Conservation (phyloP, 1,140 invertebrate genomes). For the Leptopilina clavipes region DNA sequence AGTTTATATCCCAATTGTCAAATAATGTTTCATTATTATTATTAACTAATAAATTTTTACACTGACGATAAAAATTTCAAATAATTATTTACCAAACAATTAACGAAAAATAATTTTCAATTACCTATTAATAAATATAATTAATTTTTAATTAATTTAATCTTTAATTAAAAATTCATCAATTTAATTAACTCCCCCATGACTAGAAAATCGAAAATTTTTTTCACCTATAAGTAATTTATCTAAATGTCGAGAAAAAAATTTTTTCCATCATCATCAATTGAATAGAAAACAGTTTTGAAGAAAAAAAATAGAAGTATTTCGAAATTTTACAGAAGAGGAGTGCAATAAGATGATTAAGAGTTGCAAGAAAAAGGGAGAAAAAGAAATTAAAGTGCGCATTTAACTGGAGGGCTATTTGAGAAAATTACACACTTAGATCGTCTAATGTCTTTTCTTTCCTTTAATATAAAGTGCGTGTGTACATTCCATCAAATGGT, state of each 20-base stretch:
- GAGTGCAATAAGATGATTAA: background rate
- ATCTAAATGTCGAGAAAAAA: background rate
- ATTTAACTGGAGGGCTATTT: constrained; percentile 22
- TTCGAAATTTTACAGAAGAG: background rate
- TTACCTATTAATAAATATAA: no score
- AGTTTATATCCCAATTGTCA: no score
- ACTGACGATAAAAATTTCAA: no score
- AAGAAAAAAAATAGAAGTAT: background rate
- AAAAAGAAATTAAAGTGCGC: constrained; percentile 20
- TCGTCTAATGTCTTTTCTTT: constrained; percentile 17
- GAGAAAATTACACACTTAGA: constrained; percentile 14
- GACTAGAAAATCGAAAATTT: no score
- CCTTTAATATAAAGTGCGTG: constrained; percentile 25
- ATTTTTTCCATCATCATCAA: background rate
- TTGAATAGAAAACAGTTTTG: background rate
- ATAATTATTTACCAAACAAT: no score
- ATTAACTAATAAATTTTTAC: no score
- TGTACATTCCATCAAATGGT: constrained; percentile 32
- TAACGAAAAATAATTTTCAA: no score
- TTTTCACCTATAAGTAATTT: background rate
- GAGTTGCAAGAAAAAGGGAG: background rate
- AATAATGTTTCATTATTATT: no score
- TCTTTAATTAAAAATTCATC: no score
- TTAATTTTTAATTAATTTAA: no score
- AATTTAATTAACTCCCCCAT: no score